phyloP scores from a whole-genome alignment of 2,888 invertebrate genomes.

The Orthosia incerta region DNA sequence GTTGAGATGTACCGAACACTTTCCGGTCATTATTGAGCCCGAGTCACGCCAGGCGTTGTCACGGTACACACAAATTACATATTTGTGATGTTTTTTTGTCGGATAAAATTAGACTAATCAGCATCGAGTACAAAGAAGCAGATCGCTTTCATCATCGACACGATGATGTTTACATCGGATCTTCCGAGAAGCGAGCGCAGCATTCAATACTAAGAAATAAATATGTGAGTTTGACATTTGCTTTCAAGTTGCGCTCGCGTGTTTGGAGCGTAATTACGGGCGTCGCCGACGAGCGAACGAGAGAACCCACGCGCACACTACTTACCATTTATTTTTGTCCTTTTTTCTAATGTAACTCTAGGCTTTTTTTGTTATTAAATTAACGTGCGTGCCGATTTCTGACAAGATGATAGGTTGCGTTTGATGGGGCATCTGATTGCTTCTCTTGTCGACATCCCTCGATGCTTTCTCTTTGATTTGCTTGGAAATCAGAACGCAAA shows the following conservation, averaged over 20 bases:
- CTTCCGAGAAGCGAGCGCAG: conserved; percentile 88
- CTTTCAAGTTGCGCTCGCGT: conserved; percentile 90
- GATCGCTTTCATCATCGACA: conserved; percentile 91
- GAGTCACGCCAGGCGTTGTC: conserved; percentile 84
- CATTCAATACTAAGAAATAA: conserved; percentile 91
- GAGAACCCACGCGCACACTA: conserved; percentile 70
- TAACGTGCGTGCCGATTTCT: conserved; percentile 91
- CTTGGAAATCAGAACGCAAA: conserved; percentile 81
- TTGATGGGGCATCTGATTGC: conserved; percentile 90
- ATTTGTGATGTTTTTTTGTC: conserved; percentile 78
- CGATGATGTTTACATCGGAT: conserved; percentile 88
- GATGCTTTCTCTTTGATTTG: conserved; percentile 90
- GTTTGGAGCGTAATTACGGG: conserved; percentile 88
- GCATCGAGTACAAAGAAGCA: conserved; percentile 89
- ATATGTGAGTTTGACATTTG: conserved; percentile 91
- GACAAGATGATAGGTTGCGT: conserved; percentile 90
- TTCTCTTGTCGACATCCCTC: conserved; percentile 89
- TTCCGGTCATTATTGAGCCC: conserved; percentile 77
- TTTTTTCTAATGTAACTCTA: conserved; percentile 79
- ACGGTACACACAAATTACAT: conserved; percentile 85
- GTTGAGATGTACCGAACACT: conserved; percentile 66
- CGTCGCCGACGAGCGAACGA: conserved; percentile 65
- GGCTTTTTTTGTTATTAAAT: conserved; percentile 90
- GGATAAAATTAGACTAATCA: conserved; percentile 90
- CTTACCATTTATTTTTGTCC: conserved; percentile 82